Base-by-base conservation (phyloP, 2,797 vertebrate genomes). In the Neosalanx taihuensis region DNA sequence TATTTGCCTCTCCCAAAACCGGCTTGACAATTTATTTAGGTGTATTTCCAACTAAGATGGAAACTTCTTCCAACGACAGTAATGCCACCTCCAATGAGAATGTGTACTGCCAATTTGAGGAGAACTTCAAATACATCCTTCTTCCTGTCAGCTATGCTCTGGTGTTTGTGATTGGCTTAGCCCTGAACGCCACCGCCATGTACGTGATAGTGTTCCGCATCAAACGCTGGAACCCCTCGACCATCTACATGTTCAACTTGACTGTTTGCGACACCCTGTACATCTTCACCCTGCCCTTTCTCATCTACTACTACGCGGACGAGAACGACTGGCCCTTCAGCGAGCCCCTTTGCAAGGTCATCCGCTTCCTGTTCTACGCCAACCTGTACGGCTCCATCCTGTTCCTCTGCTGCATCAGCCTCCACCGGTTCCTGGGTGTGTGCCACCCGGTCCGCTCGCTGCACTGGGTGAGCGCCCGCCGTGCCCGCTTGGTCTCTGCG, bases 221-320 rank as follows among this genome's bases (percentile, higher is more conserved):
- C 20, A 96, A 95, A 88, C 92, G 81, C 53, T 98, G 97, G 97
- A 98, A 94, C 0, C 92, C 96, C 4, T 95, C 93, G 81, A 99
- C 96, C 20, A 95, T 96, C 0, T 99, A 97, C 87, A 99, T 99
- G 97, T 94, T 98, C 90, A 97, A 99, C 92, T 89, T 99, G 87
- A 95, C 94, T 0, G 75, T 96, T 58, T 98, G 95, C 0, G 97
- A 99, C 85, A 92, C 92, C 0, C 91, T 98, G 67, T 99, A 99
- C 1, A 91, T 96, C 67, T 88, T 97, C 64, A 98, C 96, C 0
- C 87, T 99, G 72, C 97, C 97, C 0, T 95, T 99, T 74, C 93
- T 99, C 70, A 89, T 99, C 56, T 97, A 94, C 75, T 99, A 99
- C 82, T 98, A 99, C 0, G 94, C 95, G 0, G 90, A 89, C 5